phyloP scores from a whole-genome alignment of 92 coral and sea anemone genomes.

The Muricea muricata region DNA sequence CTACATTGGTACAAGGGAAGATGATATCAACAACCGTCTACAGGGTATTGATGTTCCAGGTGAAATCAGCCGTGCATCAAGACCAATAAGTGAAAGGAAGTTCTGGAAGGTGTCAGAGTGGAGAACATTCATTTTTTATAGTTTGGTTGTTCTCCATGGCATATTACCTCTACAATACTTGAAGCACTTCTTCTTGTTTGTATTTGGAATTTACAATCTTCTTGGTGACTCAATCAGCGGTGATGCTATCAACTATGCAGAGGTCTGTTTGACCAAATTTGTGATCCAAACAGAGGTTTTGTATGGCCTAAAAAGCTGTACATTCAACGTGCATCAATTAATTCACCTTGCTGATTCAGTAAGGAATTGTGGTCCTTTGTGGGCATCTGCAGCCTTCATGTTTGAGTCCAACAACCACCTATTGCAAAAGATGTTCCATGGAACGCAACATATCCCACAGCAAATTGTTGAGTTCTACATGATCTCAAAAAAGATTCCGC shows the following conservation, averaged over 20 bases:
- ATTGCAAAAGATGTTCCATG: too few species aligned
- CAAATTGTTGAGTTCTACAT: constrained; percentile 7
- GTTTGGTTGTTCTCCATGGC: too few species aligned
- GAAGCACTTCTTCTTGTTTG: too few species aligned
- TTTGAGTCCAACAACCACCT: too few species aligned
- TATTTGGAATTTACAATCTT: not conserved
- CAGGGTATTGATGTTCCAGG: too few species aligned
- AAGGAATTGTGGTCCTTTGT: not conserved
- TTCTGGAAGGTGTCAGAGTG: too few species aligned
- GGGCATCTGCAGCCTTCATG: not conserved
- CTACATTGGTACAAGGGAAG: not conserved
- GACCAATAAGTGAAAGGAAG: too few species aligned
- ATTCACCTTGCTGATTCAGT: not conserved
- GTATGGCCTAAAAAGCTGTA: not conserved
- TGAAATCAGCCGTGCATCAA: too few species aligned
- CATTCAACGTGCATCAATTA: constrained; percentile 4
- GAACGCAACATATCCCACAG: constrained; percentile 11
- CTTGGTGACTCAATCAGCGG: not conserved
- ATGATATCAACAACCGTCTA: not conserved
- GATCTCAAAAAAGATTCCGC: not conserved
- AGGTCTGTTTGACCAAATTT: not conserved
- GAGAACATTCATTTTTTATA: too few species aligned
- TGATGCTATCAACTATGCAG: not conserved
- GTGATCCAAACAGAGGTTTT: too few species aligned
- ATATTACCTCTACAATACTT: too few species aligned